Conservation (phyloP, 2,797 vertebrate genomes). For the Tokudaia tokunoshimensis region DNA sequence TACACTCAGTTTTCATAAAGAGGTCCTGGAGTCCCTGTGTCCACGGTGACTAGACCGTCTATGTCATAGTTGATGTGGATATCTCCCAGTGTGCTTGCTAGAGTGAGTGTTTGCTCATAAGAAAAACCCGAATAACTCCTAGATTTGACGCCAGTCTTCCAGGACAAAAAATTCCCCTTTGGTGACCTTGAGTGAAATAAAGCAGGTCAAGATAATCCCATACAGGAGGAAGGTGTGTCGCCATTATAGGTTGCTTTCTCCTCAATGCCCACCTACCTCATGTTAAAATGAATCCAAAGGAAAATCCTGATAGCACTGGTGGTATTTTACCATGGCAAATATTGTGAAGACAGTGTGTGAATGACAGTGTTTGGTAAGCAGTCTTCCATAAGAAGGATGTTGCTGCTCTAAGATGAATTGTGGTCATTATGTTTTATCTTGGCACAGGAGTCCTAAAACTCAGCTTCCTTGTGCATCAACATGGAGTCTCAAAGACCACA, state of each 20-base stretch:
- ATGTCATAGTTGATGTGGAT: background rate
- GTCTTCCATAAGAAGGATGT: background rate
- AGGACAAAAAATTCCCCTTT: background rate
- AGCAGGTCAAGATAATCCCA: background rate
- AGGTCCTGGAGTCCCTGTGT: background rate
- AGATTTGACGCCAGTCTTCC: background rate
- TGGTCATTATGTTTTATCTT: background rate
- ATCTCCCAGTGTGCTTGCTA: background rate
- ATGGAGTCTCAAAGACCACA: conserved; percentile 45
- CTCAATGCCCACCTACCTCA: background rate
- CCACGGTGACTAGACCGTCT: background rate
- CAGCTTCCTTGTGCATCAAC: background rate
- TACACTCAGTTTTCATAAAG: background rate
- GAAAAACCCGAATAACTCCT: background rate
- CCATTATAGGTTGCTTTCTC: background rate
- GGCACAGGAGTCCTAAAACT: background rate
- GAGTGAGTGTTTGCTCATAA: background rate
- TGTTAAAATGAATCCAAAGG: conserved; percentile 15
- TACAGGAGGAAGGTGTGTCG: background rate
- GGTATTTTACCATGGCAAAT: background rate
- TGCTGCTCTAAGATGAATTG: background rate
- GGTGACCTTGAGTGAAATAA: conserved; percentile 1
- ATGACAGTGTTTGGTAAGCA: background rate
- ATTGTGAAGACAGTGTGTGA: background rate
- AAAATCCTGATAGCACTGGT: background rate